Evolutionary conservation across 2,797 vertebrate genomes (phyloP).

Genomic region (Falco rusticolus): DNA sequence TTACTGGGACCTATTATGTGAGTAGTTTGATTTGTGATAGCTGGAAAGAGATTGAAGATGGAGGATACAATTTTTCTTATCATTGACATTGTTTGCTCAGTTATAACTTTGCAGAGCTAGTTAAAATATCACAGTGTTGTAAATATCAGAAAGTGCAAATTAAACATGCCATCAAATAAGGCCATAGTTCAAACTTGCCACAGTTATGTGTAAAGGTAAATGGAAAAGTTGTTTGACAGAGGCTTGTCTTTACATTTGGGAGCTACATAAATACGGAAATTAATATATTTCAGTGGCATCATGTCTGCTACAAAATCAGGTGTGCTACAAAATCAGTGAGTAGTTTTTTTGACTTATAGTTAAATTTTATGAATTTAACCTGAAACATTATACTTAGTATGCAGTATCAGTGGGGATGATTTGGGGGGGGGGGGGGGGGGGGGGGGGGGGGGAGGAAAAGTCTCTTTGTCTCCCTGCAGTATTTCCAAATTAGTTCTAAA

Average conservation of each 20-base stretch:
- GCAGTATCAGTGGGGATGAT: not conserved
- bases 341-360: not conserved
- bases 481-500: slow-evolving; percentile 25
- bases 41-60: not conserved
- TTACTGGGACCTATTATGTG: not conserved
- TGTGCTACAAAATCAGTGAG: not conserved
- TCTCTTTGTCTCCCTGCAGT: not conserved
- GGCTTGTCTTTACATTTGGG: not conserved
- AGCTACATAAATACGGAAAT: not conserved
- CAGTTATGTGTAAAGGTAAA: not conserved
- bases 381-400: not conserved
- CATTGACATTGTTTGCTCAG: not conserved
- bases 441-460: not conserved
- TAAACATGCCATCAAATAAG: not conserved
- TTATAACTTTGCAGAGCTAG: not conserved
- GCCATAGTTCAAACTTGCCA: not conserved
- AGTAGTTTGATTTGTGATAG: not conserved
- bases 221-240: not conserved
- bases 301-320: not conserved
- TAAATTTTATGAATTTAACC: slow-evolving; percentile 1
- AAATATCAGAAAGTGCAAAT: not conserved
- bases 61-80: not conserved
- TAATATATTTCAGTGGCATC: not conserved
- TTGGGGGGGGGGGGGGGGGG: not conserved
- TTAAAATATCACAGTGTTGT: not conserved